phyloP scores from a whole-genome alignment of 2,113 vertebrate species.

The Sphaerodactylus townsendi region DNA sequence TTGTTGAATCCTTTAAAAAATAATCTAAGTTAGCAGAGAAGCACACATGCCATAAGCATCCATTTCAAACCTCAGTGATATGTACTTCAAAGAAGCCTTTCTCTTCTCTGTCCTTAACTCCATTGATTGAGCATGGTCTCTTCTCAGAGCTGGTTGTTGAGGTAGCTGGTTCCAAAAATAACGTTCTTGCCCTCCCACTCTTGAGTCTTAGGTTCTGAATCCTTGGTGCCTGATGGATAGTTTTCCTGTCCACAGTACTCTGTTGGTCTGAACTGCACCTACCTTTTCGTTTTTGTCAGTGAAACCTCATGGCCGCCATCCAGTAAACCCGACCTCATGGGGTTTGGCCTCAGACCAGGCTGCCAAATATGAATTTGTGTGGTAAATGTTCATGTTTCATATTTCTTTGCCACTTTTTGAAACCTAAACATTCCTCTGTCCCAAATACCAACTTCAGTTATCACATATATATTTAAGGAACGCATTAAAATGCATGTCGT shows the following conservation, averaged over 20 bases:
- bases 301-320: not conserved
- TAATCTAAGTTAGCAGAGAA: not conserved
- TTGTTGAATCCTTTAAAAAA: not conserved
- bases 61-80: too few relatives aligned
- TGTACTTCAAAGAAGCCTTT: not conserved
- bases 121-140: not conserved
- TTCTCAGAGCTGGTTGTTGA: not conserved
- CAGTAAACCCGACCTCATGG: not conserved
- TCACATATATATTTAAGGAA: constrained; percentile 23
- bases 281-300: not conserved
- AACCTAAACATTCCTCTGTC: not conserved
- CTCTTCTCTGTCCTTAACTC: not conserved
- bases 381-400: not conserved
- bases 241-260: not conserved
- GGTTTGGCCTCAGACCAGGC: not conserved
- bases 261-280: not conserved
- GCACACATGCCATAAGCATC: not conserved
- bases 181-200: not conserved
- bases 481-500: not conserved
- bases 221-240: not conserved
- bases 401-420: not conserved
- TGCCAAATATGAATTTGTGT: not conserved
- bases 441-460: constrained; percentile 19
- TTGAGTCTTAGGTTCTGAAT: not conserved
- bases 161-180: too few relatives aligned